These are phyloP conservation scores for Pseudochirops cupreus DNA, from an alignment of 2,797 vertebrate genomes.

Conservation along the genomic window DNA sequence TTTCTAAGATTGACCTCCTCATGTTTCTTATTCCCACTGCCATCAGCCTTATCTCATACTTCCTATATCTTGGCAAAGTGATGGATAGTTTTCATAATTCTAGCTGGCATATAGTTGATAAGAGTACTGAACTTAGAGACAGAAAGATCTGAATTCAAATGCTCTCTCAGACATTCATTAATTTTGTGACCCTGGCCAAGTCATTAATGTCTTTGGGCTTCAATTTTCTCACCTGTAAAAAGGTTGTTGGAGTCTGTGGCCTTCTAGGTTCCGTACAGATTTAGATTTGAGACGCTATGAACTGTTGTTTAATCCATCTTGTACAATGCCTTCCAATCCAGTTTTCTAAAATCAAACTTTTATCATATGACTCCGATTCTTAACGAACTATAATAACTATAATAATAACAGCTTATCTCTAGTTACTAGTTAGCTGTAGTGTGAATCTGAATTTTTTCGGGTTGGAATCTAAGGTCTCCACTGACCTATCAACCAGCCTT, in stretches of 20 bases:
- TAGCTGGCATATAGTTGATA: not conserved
- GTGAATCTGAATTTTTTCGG: not conserved
- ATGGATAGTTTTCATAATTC: not conserved
- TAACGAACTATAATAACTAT: not conserved
- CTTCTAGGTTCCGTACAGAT: not conserved
- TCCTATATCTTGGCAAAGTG: not conserved
- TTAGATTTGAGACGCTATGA: not conserved
- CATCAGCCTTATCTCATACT: not conserved
- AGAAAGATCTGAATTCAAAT: not conserved
- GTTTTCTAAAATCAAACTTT: not conserved
- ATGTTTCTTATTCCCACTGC: not conserved
- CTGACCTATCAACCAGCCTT: not conserved
- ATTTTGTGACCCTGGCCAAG: not conserved
- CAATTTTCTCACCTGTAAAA: not conserved
- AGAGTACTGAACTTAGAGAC: not conserved
- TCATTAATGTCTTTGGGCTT: not conserved
- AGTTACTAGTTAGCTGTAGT: not conserved
- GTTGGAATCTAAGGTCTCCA: not conserved
- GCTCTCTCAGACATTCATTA: not conserved
- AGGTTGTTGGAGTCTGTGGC: not conserved
- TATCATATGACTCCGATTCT: not conserved
- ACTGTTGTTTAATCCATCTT: not conserved
- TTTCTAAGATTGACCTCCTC: not conserved
- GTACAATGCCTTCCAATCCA: not conserved
- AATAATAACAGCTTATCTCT: too few species aligned